phyloP scores from a whole-genome alignment of 2,113 vertebrate genomes.

The Rostratula benghalensis region DNA sequence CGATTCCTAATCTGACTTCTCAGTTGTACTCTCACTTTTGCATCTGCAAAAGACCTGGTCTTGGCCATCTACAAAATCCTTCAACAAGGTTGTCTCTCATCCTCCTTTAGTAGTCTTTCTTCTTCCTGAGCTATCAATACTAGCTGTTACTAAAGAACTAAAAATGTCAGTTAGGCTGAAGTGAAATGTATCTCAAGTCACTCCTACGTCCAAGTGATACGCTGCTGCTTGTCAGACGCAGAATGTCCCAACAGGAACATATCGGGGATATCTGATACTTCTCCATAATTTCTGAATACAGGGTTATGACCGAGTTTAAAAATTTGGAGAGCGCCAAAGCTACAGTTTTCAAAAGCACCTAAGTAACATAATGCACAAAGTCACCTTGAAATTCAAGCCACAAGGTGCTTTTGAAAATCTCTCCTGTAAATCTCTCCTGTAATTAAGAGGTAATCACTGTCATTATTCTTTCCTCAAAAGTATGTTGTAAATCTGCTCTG shows the following conservation, averaged over 20 bases:
- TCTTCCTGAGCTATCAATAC: background rate
- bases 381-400: conserved; percentile 32
- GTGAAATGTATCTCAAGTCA: background rate
- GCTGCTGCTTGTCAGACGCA: background rate
- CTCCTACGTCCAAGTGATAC: accelerated
- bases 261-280: background rate
- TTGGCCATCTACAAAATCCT: background rate
- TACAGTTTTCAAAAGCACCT: background rate
- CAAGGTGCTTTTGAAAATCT: background rate
- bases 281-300: background rate
- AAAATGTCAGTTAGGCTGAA: background rate
- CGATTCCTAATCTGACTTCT: background rate
- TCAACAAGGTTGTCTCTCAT: background rate
- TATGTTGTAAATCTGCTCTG: conserved; percentile 7
- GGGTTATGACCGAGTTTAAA: background rate
- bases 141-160: background rate
- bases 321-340: background rate
- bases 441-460: conserved; percentile 21
- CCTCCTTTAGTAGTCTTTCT: background rate
- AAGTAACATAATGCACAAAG: background rate
- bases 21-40: conserved; percentile 7
- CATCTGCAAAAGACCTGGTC: conserved; percentile 9
- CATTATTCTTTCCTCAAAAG: conserved; percentile 2
- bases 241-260: background rate
- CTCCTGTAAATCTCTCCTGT: background rate